phyloP scores from a whole-genome alignment of 2,888 invertebrate genomes.

The Drosophila mettleri region DNA sequence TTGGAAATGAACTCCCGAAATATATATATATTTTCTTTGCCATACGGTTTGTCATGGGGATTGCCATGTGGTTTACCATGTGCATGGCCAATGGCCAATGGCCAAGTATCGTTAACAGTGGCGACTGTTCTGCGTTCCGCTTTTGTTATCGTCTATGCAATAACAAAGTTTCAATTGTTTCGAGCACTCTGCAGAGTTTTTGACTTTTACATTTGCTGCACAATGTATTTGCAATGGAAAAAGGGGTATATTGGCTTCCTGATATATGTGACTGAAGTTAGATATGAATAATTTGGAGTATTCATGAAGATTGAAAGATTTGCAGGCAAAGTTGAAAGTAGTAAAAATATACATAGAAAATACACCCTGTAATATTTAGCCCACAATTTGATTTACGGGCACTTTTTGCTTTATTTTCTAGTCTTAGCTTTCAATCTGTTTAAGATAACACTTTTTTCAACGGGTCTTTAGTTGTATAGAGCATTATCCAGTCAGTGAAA shows the following conservation, averaged over 20 bases:
- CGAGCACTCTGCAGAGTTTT: conserved; percentile 32
- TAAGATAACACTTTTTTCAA: neutral
- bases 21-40: neutral
- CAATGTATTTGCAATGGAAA: neutral
- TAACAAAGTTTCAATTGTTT: conserved; percentile 60
- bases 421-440: neutral
- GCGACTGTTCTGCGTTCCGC: conserved; percentile 36
- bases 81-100: neutral
- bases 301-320: no score
- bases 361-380: no score
- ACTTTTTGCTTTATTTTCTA: no score
- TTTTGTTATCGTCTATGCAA: conserved; percentile 31
- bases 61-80: conserved; percentile 22
- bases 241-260: neutral
- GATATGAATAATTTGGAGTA: no score
- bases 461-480: neutral
- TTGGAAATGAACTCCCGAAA: conserved; percentile 14
- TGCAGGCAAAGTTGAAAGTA: no score
- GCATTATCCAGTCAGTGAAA: neutral
- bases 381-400: no score
- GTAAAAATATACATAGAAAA: no score
- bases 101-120: conserved; percentile 3
- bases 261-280: no score
- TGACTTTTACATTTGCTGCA: conserved; percentile 38
- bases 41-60: conserved; percentile 1